Evolutionary conservation across 1,140 invertebrate genomes (phyloP), one percentile per base, ranked within the genome.

Genomic region (Piezodorus guildinii): DNA sequence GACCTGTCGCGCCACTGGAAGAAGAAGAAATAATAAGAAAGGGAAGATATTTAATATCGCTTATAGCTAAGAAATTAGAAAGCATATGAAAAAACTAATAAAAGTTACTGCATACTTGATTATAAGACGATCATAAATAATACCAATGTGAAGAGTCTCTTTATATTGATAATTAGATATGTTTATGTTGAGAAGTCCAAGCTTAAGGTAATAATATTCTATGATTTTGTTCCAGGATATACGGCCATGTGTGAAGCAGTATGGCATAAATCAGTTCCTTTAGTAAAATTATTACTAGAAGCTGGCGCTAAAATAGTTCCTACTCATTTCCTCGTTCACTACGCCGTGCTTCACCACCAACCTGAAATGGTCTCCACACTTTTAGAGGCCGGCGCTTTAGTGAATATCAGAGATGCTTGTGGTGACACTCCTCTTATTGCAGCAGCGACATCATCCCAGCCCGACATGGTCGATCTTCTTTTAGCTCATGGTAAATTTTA

Each of bases 341-440:
- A 76, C 39, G 79, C 79, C 17, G 76, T 83, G 4, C 69, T 72
- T 12, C 74, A 78, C 63, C 74, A 79, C 65, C 76, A 77, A 62
- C 66, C 70, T 5, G 74, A 77, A 43, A 76, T 83, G 69, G 77
- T 77, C 1, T 70, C 74, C 66, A 66, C 78, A 23, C 69, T 83
- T 9, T 65, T 81, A 16, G 68, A 72, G 62, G 73, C 73, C 25
- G 80, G 81, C 4, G 77, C 78, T 23, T 74, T 77, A 65, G 70
- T 79, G 15, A 81, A 80, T 68, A 68, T 79, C 3, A 73, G 78
- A 2, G 77, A 83, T 71, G 71, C 74, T 27, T 74, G 77, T 62
- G 81, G 81, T 14, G 74, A 78, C 56, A 83, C 83, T 0, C 81
- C 83, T 8, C 73, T 86, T 8, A 80, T 84, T 72, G 70, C 80